Percentiles rank a stretch among this genome's conserved stretches.
These are phyloP conservation scores for Drosophila tani DNA, from an alignment of 1,140 invertebrate species.

Conservation along the genomic window DNA sequence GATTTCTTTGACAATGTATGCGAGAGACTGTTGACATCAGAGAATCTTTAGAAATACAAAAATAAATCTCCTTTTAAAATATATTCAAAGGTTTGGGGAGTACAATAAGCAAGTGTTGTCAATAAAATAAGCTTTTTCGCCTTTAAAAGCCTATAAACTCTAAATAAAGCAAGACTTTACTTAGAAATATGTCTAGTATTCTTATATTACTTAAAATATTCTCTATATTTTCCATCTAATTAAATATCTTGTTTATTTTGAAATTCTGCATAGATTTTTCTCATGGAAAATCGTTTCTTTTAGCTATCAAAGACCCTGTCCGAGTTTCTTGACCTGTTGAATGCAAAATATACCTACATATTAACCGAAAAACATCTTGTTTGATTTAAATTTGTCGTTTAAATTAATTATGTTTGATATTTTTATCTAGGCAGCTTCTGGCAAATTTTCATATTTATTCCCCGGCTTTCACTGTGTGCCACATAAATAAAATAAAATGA, in stretches of 20 bases:
- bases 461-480: slow-evolving; percentile 33
- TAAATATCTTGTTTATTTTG: neutral
- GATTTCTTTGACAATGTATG: slow-evolving; percentile 25
- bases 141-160: too few relatives aligned
- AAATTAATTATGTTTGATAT: slow-evolving; percentile 51
- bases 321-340: slow-evolving; percentile 24
- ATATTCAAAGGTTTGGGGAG: neutral
- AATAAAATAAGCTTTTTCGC: too few relatives aligned
- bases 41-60: slow-evolving; percentile 5
- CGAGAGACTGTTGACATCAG: slow-evolving; percentile 17
- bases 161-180: too few relatives aligned
- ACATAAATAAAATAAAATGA: slow-evolving; percentile 49
- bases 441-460: slow-evolving; percentile 38
- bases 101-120: neutral
- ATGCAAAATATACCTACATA: slow-evolving; percentile 11
- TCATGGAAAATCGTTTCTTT: neutral
- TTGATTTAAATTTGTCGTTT: slow-evolving; percentile 24
- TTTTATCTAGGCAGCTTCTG: slow-evolving; percentile 32
- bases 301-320: slow-evolving; percentile 3
- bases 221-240: too few relatives aligned
- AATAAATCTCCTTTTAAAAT: neutral
- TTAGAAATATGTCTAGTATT: too few relatives aligned
- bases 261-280: neutral
- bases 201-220: too few relatives aligned
- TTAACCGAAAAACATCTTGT: slow-evolving; percentile 17